phyloP scores from a whole-genome alignment of 1,140 invertebrate genomes.

The Metaphire vulgaris region DNA sequence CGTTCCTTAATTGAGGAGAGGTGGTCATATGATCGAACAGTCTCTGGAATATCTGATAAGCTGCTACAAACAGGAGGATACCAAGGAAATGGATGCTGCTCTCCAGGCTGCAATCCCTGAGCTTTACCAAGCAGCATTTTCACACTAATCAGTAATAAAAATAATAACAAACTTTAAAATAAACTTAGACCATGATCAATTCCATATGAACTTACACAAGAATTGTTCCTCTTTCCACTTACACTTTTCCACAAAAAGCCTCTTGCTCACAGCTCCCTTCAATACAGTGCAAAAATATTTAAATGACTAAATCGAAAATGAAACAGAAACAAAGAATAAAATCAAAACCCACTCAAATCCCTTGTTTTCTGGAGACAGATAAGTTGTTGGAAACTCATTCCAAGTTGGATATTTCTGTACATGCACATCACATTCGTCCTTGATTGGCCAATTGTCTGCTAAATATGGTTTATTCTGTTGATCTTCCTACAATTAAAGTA shows the following conservation, averaged over 20 bases:
- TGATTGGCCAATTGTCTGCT: slow-evolving; percentile 43
- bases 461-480: slow-evolving; percentile 25
- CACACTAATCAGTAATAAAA: slow-evolving; percentile 44
- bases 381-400: slow-evolving; percentile 55
- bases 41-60: slow-evolving; percentile 42
- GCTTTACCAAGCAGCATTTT: slow-evolving; percentile 54
- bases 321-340: too few relatives aligned
- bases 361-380: slow-evolving; percentile 68
- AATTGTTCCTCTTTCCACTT: too few relatives aligned
- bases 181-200: too few relatives aligned
- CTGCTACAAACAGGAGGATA: slow-evolving; percentile 62
- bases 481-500: not conserved
- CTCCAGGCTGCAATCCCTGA: slow-evolving; percentile 57
- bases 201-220: too few relatives aligned
- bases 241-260: too few relatives aligned
- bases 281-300: too few relatives aligned
- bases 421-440: slow-evolving; percentile 48
- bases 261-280: too few relatives aligned
- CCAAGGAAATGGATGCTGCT: slow-evolving; percentile 66
- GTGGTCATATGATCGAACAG: slow-evolving; percentile 46
- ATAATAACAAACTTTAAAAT: too few relatives aligned
- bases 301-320: too few relatives aligned
- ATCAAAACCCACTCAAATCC: slow-evolving; percentile 63
- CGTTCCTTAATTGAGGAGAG: slow-evolving; percentile 50
- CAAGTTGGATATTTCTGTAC: slow-evolving; percentile 47